Base-by-base conservation (phyloP, 2,797 vertebrate genomes). In the Phoeniculus purpureus region DNA sequence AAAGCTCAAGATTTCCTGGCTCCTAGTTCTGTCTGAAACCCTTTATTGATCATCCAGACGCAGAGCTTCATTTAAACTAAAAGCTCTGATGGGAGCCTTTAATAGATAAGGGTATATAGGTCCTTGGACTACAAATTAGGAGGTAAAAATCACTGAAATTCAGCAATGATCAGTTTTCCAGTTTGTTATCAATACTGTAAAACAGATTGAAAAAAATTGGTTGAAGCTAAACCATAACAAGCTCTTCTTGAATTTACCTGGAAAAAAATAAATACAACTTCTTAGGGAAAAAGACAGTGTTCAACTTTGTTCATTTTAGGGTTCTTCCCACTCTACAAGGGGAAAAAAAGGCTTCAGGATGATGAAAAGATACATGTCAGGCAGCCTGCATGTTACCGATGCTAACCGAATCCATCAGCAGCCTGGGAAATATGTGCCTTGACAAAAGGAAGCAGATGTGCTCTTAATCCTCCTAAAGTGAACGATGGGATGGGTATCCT, bases 371-470 rank as follows among this genome's bases (percentile, higher is more conserved):
- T 29, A 64, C 45, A 78, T 81, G 81, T 77, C 58, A 81, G 54
- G 51, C 74, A 90, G 73, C 45, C 70, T 90, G 74, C 55, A 87
- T 76, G 79, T 85, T 75, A 80, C 50, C 93, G 92, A 94, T 87
- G 93, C 60, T 82, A 92, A 84, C 89, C 78, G 86, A 74, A 78
- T 90, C 81, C 52, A 90, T 94, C 79, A 96, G 61, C 67, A 19
- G 79, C 54, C 81, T 71, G 58, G 85, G 83, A 96, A 97, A 89
- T 90, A 90, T 26, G 55, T 77, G 71, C 70, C 74, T 94, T 89
- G 89, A 92, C 60, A 92, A 90, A 96, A 90, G 47, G 56, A 94
- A 89, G 71, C 68, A 91, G 82, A 89, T 85, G 68, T 87, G 64
- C 91, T 91, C 79, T 83, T 95, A 90, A 94, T 91, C 89, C 82